Conservation (phyloP, 2,888 invertebrate species). For the Sarcophaga variegata region DNA sequence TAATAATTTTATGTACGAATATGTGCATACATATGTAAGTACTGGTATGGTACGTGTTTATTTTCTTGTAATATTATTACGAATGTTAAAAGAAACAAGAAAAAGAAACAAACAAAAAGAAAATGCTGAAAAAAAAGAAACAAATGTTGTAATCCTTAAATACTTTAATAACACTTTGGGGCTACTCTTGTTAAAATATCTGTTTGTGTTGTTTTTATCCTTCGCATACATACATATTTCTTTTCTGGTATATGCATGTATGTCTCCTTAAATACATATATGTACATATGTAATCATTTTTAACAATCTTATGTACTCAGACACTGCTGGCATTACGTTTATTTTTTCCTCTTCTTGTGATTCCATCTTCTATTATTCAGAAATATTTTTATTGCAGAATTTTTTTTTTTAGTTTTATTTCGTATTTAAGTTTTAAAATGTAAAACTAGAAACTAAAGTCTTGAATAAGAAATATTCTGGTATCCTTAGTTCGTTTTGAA, state of each 20-base stretch:
- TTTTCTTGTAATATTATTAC: slow-evolving; percentile 50
- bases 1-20: neutral
- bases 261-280: neutral
- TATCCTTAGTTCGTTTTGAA: slow-evolving; percentile 4
- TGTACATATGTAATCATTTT: neutral
- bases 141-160: slow-evolving; percentile 56
- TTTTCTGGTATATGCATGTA: neutral
- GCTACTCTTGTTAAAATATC: slow-evolving; percentile 45
- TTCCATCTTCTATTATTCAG: too few species aligned
- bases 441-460: neutral
- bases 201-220: slow-evolving; percentile 15
- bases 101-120: neutral
- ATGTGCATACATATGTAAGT: neutral
- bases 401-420: neutral
- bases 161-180: slow-evolving; percentile 52
- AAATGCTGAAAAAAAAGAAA: too few species aligned
- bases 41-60: slow-evolving; percentile 5
- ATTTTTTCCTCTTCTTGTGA: neutral
- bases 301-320: neutral
- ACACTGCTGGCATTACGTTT: neutral
- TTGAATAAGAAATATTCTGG: neutral
- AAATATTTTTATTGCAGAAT: neutral
- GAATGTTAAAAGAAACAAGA: slow-evolving; percentile 10
- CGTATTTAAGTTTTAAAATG: neutral
- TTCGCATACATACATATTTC: neutral